A percentile compares a stretch with the other conserved stretches of the same genome.
Conservation (phyloP, 1,140 invertebrate genomes). For the Dendroctonus ponderosae region DNA sequence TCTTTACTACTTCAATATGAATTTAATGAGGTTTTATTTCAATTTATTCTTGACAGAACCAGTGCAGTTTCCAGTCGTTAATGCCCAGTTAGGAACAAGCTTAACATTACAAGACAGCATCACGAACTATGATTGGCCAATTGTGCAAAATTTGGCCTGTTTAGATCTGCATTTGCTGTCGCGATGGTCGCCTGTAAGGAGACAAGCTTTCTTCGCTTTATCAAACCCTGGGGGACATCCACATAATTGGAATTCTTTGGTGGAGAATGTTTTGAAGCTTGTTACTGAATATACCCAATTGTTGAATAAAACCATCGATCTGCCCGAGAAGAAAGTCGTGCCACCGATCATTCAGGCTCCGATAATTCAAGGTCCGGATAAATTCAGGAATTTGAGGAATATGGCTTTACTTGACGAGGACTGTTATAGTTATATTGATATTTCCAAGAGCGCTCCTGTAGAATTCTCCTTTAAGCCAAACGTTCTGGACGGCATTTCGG, state of each 20-base stretch:
- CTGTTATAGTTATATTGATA: constrained; percentile 23
- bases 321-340: constrained; percentile 37
- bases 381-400: constrained; percentile 41
- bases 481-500: constrained; percentile 19
- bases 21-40: constrained; percentile 67
- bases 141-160: constrained; percentile 69
- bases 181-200: constrained; percentile 57
- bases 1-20: constrained; percentile 65
- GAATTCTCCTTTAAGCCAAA: constrained; percentile 14
- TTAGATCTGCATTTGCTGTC: constrained; percentile 65
- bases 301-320: constrained; percentile 57
- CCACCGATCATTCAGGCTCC: constrained; percentile 20
- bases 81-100: constrained; percentile 33
- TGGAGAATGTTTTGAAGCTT: constrained; percentile 59
- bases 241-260: constrained; percentile 72
- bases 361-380: constrained; percentile 25
- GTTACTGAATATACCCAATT: constrained; percentile 63
- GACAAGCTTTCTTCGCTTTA: constrained; percentile 64
- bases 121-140: constrained; percentile 56
- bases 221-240: constrained; percentile 77
- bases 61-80: constrained; percentile 59
- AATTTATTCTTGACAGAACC: constrained; percentile 68
- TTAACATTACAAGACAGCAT: constrained; percentile 59
- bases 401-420: constrained; percentile 35
- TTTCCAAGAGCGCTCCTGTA: constrained; percentile 21